Conservation (phyloP, 2,888 invertebrate species). For the Caenorhabditis sinica region DNA sequence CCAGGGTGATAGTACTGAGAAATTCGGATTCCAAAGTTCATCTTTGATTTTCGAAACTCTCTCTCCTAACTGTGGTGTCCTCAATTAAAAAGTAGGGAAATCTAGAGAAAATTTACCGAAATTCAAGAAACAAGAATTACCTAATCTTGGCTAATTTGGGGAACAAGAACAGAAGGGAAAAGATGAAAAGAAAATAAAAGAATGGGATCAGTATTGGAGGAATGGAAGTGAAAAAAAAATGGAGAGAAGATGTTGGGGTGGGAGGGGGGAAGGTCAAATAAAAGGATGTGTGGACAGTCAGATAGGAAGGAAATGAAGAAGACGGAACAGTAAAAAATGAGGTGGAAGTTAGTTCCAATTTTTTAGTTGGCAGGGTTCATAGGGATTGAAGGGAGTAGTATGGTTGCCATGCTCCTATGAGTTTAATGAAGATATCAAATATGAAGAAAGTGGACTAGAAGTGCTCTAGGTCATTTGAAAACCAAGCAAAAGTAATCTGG, state of each 20-base stretch:
- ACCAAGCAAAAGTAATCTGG: too few species aligned
- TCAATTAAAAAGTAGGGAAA: not conserved
- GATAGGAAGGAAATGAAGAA: not conserved
- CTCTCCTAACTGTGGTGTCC: not conserved
- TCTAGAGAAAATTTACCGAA: not conserved
- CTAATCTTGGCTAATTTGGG: slow-evolving; percentile 24
- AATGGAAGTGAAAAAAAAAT: not conserved
- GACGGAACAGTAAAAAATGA: too few species aligned
- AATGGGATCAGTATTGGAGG: not conserved
- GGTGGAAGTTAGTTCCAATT: too few species aligned
- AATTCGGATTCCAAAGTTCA: not conserved
- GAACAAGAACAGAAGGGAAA: not conserved
- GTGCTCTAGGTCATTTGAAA: too few species aligned
- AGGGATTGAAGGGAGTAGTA: too few species aligned
- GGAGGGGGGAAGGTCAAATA: slow-evolving; percentile 6
- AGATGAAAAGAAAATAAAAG: not conserved
- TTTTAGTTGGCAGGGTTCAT: too few species aligned
- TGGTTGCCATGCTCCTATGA: too few species aligned
- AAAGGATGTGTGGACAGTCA: not conserved
- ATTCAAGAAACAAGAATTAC: not conserved
- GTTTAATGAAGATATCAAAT: too few species aligned
- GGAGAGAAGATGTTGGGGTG: not conserved
- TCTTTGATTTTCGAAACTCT: not conserved
- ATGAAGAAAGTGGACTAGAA: too few species aligned
- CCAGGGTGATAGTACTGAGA: too few species aligned